Base-by-base conservation (phyloP, 2,888 invertebrate species). In the Sminthurides aquaticus region DNA sequence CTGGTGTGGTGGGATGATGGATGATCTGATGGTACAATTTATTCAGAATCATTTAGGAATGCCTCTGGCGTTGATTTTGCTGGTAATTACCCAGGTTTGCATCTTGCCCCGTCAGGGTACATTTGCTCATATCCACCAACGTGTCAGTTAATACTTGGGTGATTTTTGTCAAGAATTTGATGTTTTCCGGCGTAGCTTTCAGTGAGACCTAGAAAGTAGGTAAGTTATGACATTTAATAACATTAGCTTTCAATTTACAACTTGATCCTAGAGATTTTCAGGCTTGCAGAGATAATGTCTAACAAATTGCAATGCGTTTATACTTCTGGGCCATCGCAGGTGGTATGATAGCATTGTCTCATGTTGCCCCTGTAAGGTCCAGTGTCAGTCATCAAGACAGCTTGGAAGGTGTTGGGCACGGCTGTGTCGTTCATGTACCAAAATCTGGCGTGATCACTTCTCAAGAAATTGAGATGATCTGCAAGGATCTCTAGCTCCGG, bases 341-440 rank as follows among this genome's bases (percentile, higher is more conserved):
- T 68, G 1, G 71, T 68, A 29, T 74, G 74, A 49, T 74, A 74
- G 28, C 74, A 74, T 20, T 67, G 64, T 48, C 70, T 66, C 74
- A 74, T 74, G 54, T 71, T 71, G 8, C 74, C 74, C 3, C 74
- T 48, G 54, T 74, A 74, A 8, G 74, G 74, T 22, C 78, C 78
- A 52, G 77, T 78, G 63, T 78, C 78, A 3, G 78, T 78, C 58
- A 78, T 68, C 1, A 78, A 75, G 3, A 78, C 76, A 2, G 78
- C 78, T 8, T 75, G 76, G 20, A 78, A 70, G 1, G 76, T 72
- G n/a, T 56, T 60, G 22, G 74, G 72, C n/a, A 73, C 70, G 1
- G 70, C 60, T 22, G 74, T 71, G 57, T 76, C 75, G 56, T 77
- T 77, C 67, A 74, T 76, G 65, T 76, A 78, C 78, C 78, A 78